Conservation (phyloP, 92 coral and sea anemone species). For the Epizoanthus illoricatus region DNA sequence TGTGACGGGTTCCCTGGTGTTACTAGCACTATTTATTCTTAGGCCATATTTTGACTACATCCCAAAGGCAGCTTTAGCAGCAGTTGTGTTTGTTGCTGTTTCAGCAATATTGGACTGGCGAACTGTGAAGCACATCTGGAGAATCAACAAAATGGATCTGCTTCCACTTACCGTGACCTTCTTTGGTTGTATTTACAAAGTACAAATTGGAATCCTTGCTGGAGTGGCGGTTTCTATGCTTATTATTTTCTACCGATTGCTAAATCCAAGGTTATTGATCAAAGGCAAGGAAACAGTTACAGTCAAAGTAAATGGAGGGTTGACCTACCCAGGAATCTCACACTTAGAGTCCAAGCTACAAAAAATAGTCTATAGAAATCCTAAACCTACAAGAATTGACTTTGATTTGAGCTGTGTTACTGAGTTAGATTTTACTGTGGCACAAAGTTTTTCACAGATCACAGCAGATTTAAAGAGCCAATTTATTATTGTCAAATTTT, state of each 20-base stretch:
- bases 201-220: conserved; percentile 11
- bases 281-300: background rate
- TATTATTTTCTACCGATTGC: background rate
- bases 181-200: conserved; percentile 1
- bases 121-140: conserved; percentile 13
- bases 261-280: conserved; percentile 2
- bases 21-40: background rate
- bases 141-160: conserved; percentile 20
- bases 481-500: conserved; percentile 35
- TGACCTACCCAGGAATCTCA: background rate
- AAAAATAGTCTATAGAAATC: background rate
- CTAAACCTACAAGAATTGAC: background rate
- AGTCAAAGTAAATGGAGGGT: conserved; percentile 18
- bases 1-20: conserved; percentile 7
- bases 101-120: conserved; percentile 8
- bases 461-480: conserved; percentile 29
- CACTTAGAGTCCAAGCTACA: background rate
- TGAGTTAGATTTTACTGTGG: conserved; percentile 47
- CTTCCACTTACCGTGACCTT: conserved; percentile 6
- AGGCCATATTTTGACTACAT: conserved; percentile 9
- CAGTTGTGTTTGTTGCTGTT: conserved; percentile 14
- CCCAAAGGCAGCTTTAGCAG: conserved; percentile 26
- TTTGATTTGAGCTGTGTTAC: conserved; percentile 25
- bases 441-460: conserved; percentile 43
- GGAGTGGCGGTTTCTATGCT: conserved; percentile 11